Evolutionary conservation across 2,888 invertebrate genomes (phyloP).

Genomic region (Scaptomyza polygonia): DNA sequence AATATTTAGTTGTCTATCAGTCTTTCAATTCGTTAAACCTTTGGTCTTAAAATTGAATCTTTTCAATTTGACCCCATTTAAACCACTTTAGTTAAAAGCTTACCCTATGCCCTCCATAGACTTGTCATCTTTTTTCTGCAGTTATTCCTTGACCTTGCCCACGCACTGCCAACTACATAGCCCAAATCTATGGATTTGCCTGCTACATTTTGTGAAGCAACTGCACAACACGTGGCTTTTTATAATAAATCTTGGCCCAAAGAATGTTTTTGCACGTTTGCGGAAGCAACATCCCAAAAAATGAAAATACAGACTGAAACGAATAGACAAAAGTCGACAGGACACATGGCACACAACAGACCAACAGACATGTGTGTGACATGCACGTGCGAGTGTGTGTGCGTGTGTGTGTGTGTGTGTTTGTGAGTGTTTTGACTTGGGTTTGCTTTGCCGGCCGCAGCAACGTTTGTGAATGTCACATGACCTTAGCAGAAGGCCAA

Average conservation of each 20-base stretch:
- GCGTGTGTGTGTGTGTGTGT: constrained; percentile 9
- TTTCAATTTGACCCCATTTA: constrained; percentile 10
- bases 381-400: not conserved
- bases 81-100: not conserved
- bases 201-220: constrained; percentile 28
- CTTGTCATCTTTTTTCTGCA: constrained; percentile 8
- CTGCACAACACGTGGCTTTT: constrained; percentile 55
- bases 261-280: constrained; percentile 62
- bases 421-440: constrained; percentile 37
- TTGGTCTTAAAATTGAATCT: not conserved
- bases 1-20: too few species aligned
- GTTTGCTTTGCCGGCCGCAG: constrained; percentile 37
- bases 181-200: constrained; percentile 34
- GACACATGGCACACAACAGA: constrained; percentile 17
- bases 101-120: not conserved
- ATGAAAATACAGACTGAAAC: constrained; percentile 8
- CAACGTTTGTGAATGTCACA: constrained; percentile 39
- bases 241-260: constrained; percentile 64
- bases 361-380: constrained; percentile 11
- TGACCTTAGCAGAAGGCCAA: constrained; percentile 49
- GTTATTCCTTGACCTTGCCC: constrained; percentile 42
- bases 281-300: constrained; percentile 33
- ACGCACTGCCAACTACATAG: constrained; percentile 13
- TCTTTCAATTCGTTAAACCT: too few species aligned
- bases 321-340: constrained; percentile 38